These are phyloP conservation scores for Crotalus viridis DNA, from an alignment of 2,113 vertebrate genomes.

Conservation along the genomic window DNA sequence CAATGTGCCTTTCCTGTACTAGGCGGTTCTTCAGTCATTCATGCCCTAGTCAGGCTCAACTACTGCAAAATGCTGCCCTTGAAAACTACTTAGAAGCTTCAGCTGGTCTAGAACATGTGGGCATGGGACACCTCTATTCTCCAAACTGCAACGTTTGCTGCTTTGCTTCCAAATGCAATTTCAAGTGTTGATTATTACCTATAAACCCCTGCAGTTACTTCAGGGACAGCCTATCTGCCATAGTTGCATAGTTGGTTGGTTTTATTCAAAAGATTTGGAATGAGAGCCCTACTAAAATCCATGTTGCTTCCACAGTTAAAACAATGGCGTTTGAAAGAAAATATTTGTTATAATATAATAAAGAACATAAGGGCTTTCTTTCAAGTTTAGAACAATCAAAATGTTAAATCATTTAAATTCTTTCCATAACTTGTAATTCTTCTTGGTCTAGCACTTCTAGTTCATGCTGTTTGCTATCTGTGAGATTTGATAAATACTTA, in stretches of 20 bases:
- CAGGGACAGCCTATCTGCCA: not conserved
- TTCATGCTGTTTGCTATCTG: not conserved
- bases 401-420: not conserved
- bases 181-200: not conserved
- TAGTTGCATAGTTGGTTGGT: not conserved
- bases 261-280: not conserved
- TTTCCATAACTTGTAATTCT: not conserved
- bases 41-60: not conserved
- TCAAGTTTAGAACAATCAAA: not conserved
- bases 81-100: not conserved
- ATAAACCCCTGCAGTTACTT: not conserved
- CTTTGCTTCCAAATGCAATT: not conserved
- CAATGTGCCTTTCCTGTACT: not conserved
- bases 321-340: not conserved
- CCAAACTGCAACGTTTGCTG: not conserved
- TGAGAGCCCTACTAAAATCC: not conserved
- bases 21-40: not conserved
- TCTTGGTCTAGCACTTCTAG: not conserved
- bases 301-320: not conserved
- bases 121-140: not conserved
- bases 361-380: not conserved
- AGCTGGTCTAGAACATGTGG: not conserved
- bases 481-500: not conserved
- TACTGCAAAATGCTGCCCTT: not conserved
- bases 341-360: not conserved